Evolutionary conservation across 2,113 vertebrate species (phyloP), one percentile per base, ranked within the genome.

Genomic region (Hippocampus barbouri): DNA sequence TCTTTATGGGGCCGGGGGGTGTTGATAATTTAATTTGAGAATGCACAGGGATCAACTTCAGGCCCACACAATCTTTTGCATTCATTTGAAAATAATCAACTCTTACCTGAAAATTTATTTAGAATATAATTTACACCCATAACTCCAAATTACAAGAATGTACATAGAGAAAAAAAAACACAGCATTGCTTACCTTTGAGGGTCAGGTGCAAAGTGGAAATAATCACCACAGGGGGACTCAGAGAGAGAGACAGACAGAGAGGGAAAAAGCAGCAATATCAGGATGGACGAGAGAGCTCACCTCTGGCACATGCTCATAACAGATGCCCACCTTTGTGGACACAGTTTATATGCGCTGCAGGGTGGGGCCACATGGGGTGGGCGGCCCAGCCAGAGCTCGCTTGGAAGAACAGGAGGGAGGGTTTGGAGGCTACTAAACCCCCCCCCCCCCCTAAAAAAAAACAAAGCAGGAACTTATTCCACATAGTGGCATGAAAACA

Each of bases 311-410:
- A 79, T 79, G 85, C 78, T 83, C 76, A 84, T 86, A 81, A 80
- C 70, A 79, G 78, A 77, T 20, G n/a, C 71, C 74, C 87, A 87
- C 82, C 86, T 88, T 61, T 86, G 72, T 77, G 76, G 77, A 82
- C 81, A 63, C 71, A 71, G 78, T 79, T 86, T 89, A 88, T 90
- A 90, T 89, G 83, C 84, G 72, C 77, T 86, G 71, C 74, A 79
- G 85, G 89, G 87, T 70, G 89, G 87, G 86, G 89, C 79, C 83
- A 81, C 63, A 38, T 0, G 23, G 68, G 77, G 79, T 78, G 83
- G 87, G 71, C 77, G 78, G 79, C 47, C 63, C 41, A 66, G 41
- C n/a, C 40, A 47, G 12, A 66, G n/a, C 41, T 41, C 15, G 61
- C 56, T 27, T 25, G 54, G 54, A 25, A 68, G 25, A 69, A 21